Conservation (phyloP, 37 sponge, comb jelly and placozoan species). For the Diacarnus erythraeanus region DNA sequence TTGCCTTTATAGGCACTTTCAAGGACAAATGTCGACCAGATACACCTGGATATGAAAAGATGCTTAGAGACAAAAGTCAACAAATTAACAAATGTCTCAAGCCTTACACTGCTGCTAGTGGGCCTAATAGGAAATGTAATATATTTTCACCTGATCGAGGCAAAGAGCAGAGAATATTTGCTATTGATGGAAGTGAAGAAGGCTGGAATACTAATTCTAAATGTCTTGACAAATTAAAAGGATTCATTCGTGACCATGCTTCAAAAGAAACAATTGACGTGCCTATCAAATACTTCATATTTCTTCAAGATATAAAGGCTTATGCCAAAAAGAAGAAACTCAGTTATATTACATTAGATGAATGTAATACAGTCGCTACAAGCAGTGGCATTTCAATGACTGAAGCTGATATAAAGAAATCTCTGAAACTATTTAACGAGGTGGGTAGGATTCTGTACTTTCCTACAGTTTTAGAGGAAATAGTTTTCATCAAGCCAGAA, state of each 20-base stretch:
- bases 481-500: slow-evolving; percentile 4
- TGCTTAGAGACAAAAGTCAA: neutral
- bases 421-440: neutral
- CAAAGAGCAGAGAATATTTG: neutral
- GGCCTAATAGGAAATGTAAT: neutral
- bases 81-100: neutral
- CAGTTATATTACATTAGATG: neutral
- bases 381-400: neutral
- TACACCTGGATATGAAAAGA: neutral
- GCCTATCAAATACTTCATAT: slow-evolving; percentile 1
- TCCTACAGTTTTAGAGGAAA: neutral
- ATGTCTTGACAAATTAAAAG: neutral
- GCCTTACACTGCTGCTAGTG: neutral
- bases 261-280: neutral
- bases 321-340: neutral
- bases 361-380: neutral
- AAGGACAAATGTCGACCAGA: slow-evolving; percentile 1
- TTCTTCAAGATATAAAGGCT: neutral
- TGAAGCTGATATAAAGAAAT: neutral
- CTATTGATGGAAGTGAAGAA: slow-evolving; percentile 10
- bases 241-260: neutral
- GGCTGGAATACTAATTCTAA: slow-evolving; percentile 4
- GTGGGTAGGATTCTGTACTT: neutral
- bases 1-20: slow-evolving; percentile 5
- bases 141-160: neutral